Conservation (phyloP, 2,113 vertebrate genomes). For the Pachyramphus minor region DNA sequence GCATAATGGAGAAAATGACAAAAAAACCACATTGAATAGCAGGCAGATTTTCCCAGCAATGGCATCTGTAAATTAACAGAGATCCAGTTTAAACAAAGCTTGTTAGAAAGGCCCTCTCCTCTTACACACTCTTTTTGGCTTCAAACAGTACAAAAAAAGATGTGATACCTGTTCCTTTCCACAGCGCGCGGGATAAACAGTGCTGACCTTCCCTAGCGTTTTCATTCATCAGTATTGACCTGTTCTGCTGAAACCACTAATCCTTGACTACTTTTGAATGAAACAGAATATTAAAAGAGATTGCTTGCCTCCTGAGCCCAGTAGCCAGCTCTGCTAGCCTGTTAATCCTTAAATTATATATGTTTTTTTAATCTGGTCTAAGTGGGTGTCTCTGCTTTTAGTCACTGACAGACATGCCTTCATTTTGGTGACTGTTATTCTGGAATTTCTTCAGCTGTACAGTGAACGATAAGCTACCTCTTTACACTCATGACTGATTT, state of each 20-base stretch:
- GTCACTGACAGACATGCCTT: conserved; percentile 42
- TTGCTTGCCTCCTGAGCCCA: conserved; percentile 61
- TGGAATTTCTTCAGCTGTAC: conserved; percentile 24
- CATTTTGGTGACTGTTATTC: conserved; percentile 11
- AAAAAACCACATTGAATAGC: neutral
- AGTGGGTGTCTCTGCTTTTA: conserved; percentile 40
- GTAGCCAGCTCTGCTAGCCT: conserved; percentile 35
- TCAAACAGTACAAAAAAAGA: neutral
- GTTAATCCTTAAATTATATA: conserved; percentile 61
- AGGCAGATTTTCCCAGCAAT: neutral
- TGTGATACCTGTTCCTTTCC: neutral
- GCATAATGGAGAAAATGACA: neutral
- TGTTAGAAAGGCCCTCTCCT: neutral
- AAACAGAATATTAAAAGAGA: conserved; percentile 48
- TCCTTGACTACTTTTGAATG: conserved; percentile 48
- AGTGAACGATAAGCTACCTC: neutral
- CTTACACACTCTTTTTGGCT: neutral
- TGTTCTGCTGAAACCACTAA: conserved; percentile 33
- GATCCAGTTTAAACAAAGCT: neutral
- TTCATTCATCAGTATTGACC: neutral
- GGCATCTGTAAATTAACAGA: neutral
- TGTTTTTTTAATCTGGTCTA: conserved; percentile 47
- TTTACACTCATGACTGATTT: neutral
- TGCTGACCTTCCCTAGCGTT: neutral
- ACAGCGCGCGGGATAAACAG: neutral